Evolutionary conservation across 1,140 invertebrate genomes (phyloP), one percentile per base, ranked within the genome.

Genomic region (Helicoverpa zea): DNA sequence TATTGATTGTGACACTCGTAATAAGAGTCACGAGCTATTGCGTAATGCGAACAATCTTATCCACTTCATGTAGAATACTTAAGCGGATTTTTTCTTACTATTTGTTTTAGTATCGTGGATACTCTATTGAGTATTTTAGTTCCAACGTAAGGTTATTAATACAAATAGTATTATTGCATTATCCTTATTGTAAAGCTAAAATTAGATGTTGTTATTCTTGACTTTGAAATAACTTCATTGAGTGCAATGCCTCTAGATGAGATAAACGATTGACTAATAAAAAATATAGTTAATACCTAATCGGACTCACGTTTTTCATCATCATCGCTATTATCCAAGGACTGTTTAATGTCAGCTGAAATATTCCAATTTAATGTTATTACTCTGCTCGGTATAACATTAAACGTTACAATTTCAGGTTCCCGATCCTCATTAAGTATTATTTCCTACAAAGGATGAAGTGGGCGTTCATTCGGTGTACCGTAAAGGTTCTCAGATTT

Each of bases 1-100:
- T 88, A 80, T 86, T 82, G 80, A 87, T 84, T 73, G 81, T 88
- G 85, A 47, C 77, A 82, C 76, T 89, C 81, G 87, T 93, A 90
- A 93, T 89, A 89, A 90, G 89, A 93, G 91, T 94, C 93, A 94
- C 93, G 93, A 93, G 93, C 88, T 90, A 88, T 94, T 94, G 88
- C 92, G 92, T 93, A 94, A 94, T 88, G 84, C 86, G 83, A 84
- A 91, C 86, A 91, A 88, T 92, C 88, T 92, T 83, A 86, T 81
- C 83, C 84, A 86, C 81, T 92, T 89, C 86, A 87, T 85, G 84
- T 87, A 80, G 86, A 89, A 88, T 89, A 90, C 82, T 86, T 80
- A 89, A 89, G 83, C 75, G 79, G 83, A 79, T 82, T 84, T 86
- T 80, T 85, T 84, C 84, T 79, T 52, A 51, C 10, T 66, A 66